A percentile compares a stretch with the other conserved stretches of the same genome.
Evolutionary conservation across 2,797 vertebrate genomes (phyloP).

Genomic region (Protonibea diacanthus): DNA sequence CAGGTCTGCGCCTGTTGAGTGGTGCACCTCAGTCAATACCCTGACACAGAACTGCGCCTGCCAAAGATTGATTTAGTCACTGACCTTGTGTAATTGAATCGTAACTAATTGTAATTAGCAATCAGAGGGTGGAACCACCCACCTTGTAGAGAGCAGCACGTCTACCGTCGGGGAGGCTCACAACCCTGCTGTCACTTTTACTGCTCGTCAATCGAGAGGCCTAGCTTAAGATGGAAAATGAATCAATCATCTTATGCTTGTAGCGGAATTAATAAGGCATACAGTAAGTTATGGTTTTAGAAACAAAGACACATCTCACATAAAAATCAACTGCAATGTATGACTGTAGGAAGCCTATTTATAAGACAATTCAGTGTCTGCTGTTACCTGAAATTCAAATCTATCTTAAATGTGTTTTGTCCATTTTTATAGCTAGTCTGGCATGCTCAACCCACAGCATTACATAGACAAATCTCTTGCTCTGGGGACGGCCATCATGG

Average conservation of each 20-base stretch:
- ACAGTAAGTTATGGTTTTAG: slow-evolving; percentile 14
- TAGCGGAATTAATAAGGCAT: slow-evolving; percentile 46
- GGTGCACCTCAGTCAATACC: slow-evolving; percentile 44
- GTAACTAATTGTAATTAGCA: slow-evolving; percentile 83
- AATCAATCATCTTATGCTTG: slow-evolving; percentile 54
- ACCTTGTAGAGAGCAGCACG: slow-evolving; percentile 70
- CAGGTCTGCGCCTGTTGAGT: slow-evolving; percentile 32
- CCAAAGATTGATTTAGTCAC: slow-evolving; percentile 77
- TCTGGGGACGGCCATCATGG: slow-evolving; percentile 13
- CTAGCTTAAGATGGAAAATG: slow-evolving; percentile 22
- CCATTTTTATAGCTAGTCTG: slow-evolving; percentile 14
- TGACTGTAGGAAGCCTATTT: not conserved
- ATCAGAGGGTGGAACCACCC: slow-evolving; percentile 74
- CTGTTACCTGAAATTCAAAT: not conserved
- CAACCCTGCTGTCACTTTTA: slow-evolving; percentile 57
- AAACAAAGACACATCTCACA: slow-evolving; percentile 33
- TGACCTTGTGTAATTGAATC: slow-evolving; percentile 83
- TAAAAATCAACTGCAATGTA: slow-evolving; percentile 1
- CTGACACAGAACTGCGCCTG: slow-evolving; percentile 44
- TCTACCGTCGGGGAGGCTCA: slow-evolving; percentile 42
- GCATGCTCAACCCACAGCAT: slow-evolving; percentile 10
- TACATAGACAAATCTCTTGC: slow-evolving; percentile 31
- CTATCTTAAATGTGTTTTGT: not conserved
- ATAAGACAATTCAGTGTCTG: not conserved
- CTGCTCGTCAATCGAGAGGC: slow-evolving; percentile 47